Percentiles rank a stretch among this genome's conserved stretches.
Evolutionary conservation across 2,888 invertebrate genomes (phyloP).

Genomic region (Megalurothrips usitatus): DNA sequence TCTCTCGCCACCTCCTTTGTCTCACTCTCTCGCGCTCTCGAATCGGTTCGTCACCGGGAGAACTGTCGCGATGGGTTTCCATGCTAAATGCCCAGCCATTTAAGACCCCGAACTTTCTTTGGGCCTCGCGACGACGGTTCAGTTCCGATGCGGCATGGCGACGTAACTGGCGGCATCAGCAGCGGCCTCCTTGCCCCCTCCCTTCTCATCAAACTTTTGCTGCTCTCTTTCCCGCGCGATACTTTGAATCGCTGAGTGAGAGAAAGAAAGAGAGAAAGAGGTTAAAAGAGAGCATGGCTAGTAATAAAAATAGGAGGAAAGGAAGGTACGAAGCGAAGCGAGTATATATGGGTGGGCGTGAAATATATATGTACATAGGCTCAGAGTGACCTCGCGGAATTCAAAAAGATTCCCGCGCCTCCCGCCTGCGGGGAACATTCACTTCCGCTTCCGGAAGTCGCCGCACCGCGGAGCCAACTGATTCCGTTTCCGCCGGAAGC

Average conservation of each 20-base stretch:
- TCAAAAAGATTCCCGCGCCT: background rate
- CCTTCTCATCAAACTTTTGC: too few relatives aligned
- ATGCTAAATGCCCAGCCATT: background rate
- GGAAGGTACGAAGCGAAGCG: too few relatives aligned
- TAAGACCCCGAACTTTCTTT: background rate
- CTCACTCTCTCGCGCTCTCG: background rate
- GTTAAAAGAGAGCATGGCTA: background rate
- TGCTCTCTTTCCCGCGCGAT: background rate
- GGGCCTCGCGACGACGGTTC: background rate
- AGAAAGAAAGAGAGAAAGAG: constrained; percentile 6
- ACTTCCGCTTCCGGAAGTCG: background rate
- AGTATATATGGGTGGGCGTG: too few relatives aligned
- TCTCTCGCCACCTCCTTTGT: background rate
- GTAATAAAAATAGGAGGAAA: too few relatives aligned
- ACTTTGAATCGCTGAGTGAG: background rate
- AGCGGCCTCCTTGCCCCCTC: too few relatives aligned
- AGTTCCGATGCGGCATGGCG: background rate
- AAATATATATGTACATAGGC: too few relatives aligned
- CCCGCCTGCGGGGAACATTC: background rate
- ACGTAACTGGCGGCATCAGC: background rate
- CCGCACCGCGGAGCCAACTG: background rate
- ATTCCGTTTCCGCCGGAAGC: background rate
- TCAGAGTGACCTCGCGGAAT: too few relatives aligned
- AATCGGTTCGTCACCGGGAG: background rate
- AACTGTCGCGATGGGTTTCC: constrained; percentile 8